Percentiles rank a stretch among this genome's conserved stretches.
These are phyloP conservation scores for Tarsius wallacei DNA, from an alignment of 2,797 vertebrate genomes.

Conservation along the genomic window DNA sequence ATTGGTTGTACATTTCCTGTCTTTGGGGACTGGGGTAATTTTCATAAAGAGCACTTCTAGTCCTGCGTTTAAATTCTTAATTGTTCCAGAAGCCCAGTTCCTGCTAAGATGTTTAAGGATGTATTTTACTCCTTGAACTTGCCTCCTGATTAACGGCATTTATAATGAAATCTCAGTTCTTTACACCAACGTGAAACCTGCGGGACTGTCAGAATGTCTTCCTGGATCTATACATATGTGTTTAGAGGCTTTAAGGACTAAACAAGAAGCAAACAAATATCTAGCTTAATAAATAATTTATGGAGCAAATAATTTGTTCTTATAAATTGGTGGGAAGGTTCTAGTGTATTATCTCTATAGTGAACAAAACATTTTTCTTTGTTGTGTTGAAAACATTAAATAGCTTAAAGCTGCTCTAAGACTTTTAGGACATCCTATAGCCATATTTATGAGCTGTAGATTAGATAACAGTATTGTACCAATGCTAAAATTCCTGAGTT, in stretches of 20 bases:
- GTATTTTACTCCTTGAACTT: not conserved
- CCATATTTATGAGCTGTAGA: not conserved
- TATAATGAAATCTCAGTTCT: not conserved
- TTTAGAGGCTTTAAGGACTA: not conserved
- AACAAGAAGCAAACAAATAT: conserved; percentile 35
- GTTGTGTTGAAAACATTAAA: conserved; percentile 58
- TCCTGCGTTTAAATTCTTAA: not conserved
- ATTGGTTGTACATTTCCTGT: not conserved
- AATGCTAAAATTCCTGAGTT: not conserved
- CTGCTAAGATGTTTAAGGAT: not conserved
- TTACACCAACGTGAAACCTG: not conserved
- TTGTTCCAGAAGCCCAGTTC: not conserved
- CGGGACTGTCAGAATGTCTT: not conserved
- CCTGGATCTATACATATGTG: not conserved
- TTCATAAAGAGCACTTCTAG: not conserved
- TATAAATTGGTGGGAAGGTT: conserved; percentile 15
- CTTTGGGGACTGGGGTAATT: not conserved
- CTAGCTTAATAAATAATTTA: conserved; percentile 64
- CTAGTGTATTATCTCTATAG: not conserved
- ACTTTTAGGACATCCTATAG: not conserved
- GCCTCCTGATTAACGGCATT: conserved; percentile 4
- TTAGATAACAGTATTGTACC: not conserved
- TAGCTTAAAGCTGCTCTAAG: not conserved
- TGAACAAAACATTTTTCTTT: not conserved
- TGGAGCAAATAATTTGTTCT: conserved; percentile 35